phyloP scores from a whole-genome alignment of 2,113 vertebrate species.

The Lonchura striata region DNA sequence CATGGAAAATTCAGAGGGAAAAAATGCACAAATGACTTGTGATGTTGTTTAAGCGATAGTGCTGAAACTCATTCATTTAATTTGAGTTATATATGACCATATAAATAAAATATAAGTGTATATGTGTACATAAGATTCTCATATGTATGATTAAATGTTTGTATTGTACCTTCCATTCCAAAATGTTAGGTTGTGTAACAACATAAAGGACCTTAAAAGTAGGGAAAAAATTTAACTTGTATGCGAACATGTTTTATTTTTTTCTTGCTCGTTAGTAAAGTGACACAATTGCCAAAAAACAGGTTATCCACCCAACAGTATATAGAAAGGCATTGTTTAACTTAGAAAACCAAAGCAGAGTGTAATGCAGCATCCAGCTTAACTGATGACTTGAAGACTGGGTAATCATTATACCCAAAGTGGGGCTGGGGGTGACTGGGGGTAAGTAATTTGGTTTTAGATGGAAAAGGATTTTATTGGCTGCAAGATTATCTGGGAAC shows the following conservation, averaged over 20 bases:
- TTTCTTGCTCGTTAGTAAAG: neutral
- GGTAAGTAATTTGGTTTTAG: neutral
- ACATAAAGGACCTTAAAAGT: neutral
- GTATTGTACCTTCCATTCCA: neutral
- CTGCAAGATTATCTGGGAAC: neutral
- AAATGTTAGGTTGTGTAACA: neutral
- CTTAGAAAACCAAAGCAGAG: neutral
- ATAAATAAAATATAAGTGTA: neutral
- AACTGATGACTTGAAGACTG: neutral
- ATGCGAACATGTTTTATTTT: neutral
- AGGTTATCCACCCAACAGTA: neutral
- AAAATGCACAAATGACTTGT: neutral
- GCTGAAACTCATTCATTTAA: neutral
- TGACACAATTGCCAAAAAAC: neutral
- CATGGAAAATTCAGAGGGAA: conserved; percentile 22
- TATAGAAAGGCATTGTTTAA: neutral
- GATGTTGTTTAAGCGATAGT: neutral
- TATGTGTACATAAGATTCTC: neutral
- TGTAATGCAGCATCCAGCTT: neutral
- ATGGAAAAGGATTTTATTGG: neutral
- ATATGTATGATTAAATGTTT: neutral
- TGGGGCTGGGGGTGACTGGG: neutral
- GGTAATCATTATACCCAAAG: neutral
- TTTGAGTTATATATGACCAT: neutral
- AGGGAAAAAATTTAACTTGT: neutral